Base-by-base conservation (phyloP, 1,140 invertebrate genomes). In the Manduca sexta region DNA sequence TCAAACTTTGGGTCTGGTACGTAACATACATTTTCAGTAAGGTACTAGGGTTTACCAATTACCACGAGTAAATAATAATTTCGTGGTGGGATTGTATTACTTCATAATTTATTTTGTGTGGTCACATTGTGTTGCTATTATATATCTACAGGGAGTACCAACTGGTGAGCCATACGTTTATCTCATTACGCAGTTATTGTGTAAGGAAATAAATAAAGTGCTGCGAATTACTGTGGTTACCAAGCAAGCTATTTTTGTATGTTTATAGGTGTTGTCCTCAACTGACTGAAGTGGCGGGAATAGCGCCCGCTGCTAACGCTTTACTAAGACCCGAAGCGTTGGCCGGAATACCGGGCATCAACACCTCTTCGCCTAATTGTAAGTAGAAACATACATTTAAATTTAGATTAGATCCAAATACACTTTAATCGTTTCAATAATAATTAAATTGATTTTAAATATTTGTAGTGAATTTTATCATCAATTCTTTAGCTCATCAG, bases 1-100 rank as follows among this genome's bases (percentile, higher is more conserved):
- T 98, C 2, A 81, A 79, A 49, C 71, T 87, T 13, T 87, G 86
- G 86, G 80, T 86, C 7, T 87, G 86, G 86, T 86, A 52, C 59
- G 78, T 70, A 54, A 29, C 4, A 2, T 29, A 11, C 12, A 26
- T 12, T 29, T 29, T 8, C n/a, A 11, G 14, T 30, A 29, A 4
- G 17, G 17, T 21, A 11, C 7, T n/a, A 30, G 7, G 14, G 6
- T 31, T 15, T 14, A 14, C 29, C 14, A 16, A 2, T 29, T 6
- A 11, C 14, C 8, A 31, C 2, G n/a, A 10, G 37, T 37, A 13
- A 29, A n/a, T n/a, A n/a, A n/a, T n/a, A n/a, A n/a, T n/a, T n/a
- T n/a, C n/a, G n/a, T n/a, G n/a, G n/a, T n/a, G n/a, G n/a, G n/a
- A n/a, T 42, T 56, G n/a, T 45, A 18, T 18, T 37, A 6, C 34